Conservation (phyloP, 2,113 vertebrate species). For the Heterochromis multidens region DNA sequence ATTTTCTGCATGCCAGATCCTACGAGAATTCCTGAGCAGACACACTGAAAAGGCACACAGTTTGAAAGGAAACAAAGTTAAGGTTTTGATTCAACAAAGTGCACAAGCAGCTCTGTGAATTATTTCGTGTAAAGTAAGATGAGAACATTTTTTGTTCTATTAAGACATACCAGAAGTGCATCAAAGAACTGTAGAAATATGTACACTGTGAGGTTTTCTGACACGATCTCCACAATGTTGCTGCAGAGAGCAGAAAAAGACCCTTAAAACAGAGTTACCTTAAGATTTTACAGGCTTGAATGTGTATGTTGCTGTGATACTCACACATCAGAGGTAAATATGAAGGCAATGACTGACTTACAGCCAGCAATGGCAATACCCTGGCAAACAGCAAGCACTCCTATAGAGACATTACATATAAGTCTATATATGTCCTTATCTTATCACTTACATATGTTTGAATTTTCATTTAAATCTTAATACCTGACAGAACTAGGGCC, state of each 20-base stretch:
- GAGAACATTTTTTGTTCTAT: not conserved
- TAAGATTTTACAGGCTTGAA: not conserved
- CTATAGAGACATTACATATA: conserved; percentile 59
- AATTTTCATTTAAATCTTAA: not conserved
- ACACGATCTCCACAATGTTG: conserved; percentile 61
- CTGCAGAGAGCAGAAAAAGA: conserved; percentile 44
- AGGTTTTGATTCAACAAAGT: not conserved
- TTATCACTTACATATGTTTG: not conserved
- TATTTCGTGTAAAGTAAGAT: not conserved
- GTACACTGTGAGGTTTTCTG: conserved; percentile 56
- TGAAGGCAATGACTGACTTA: conserved; percentile 76
- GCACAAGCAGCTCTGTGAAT: not conserved
- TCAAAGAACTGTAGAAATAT: conserved; percentile 74
- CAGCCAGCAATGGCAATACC: conserved; percentile 59
- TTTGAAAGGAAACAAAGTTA: not conserved
- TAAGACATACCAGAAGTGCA: conserved; percentile 64
- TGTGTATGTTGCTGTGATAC: conserved; percentile 45
- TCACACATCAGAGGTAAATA: conserved; percentile 85
- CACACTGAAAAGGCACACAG: conserved; percentile 68
- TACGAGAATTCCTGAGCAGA: conserved; percentile 80
- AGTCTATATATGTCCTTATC: not conserved
- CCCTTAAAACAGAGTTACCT: not conserved
- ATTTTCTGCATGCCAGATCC: conserved; percentile 87
- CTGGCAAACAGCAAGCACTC: conserved; percentile 72
- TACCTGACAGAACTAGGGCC: conserved; percentile 78